Base-by-base conservation (phyloP, 2,797 vertebrate genomes). In the Enteromius argenteus region DNA sequence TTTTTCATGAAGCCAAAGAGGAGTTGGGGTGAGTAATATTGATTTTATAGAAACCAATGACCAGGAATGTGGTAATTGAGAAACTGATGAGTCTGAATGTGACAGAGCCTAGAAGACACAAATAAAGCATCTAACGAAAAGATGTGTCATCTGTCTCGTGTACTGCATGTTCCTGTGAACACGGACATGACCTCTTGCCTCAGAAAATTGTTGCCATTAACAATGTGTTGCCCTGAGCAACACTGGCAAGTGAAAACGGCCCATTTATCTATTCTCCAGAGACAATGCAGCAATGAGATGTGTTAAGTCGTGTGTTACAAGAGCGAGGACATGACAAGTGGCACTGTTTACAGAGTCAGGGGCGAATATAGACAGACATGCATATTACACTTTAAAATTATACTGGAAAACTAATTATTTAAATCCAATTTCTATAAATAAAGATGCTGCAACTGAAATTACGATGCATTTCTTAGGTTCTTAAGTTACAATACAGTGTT, bases 191-290 rank as follows among this genome's bases (percentile, higher is more conserved):
- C 69, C 80, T 75, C 56, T 73, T 82, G 58, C 19, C 11, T 74
- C 56, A 66, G 44, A 66, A 75, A 64, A 66, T 37, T 82, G 44
- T 51, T 75, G n/a, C 27, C 60, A 75, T 74, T 82, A 82, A 64
- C 71, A 73, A 73, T 82, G 27, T 66, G 71, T 75, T 66, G 71
- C 58, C 46, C 71, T 75, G 81, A 83, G 72, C 81, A 83, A 83
- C 72, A 75, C 44, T 66, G 72, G 30, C 44, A 66, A 75, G 32
- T 75, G 15, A 75, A 66, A 53, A 67, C 3, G 1, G 10, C 6
- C n/a, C 81, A 53, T 75, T 74, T 75, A 82, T 66, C 71, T 27
- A 74, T 14, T 62, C 80, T 81, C 23, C 39, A 27, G 72, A 75
- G 60, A 66, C 71, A 6, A 74, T 46, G 42, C 44, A 51, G 80